Base-by-base conservation (phyloP, 2,113 vertebrate genomes). In the Maccullochella peelii region DNA sequence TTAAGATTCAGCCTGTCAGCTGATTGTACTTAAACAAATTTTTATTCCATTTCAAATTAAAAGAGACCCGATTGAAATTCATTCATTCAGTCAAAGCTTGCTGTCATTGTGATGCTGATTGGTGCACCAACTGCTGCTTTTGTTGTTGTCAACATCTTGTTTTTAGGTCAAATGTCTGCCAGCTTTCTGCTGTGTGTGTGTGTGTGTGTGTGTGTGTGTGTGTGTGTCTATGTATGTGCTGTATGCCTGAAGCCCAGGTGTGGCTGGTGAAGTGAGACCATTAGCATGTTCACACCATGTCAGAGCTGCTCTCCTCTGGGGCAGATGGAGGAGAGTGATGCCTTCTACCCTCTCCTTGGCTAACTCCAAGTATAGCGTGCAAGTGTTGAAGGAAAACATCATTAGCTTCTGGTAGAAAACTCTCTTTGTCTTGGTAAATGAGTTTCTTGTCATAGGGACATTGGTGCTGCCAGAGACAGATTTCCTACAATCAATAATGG, bases 271-370 rank as follows among this genome's bases (percentile, higher is more conserved):
- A 77, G 89, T 91, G 87, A 87, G 91, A 92, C 88, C 92, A 84
- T 94, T 93, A 92, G 82, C 89, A 68, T 90, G 91, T 85, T 93
- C 80, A 84, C 90, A 92, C 88, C 77, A 52, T 73, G 65, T 85
- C 85, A 74, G 75, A 72, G 79, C 62, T 8, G 49, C 54, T 80
- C 30, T 68, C 85, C 81, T 77, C 30, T 11, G 80, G 84, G 84
- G 54, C 10, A 44, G 25, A 54, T 30, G 21, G 61, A 25, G n/a
- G 15, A 68, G 38, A 81, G 42, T 4, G 69, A 77, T 38, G 42
- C 52, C 50, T 36, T 65, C 33, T 62, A 11, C 3, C 52, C 33
- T 36, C 23, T 73, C 36, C 67, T 3, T 5, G 20, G 69, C 33
- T 30, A 72, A 62, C 30, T 62, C n/a, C 14, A 36, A 79, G 47